Conservation (phyloP, 2,113 vertebrate species). For the Athene cunicularia region DNA sequence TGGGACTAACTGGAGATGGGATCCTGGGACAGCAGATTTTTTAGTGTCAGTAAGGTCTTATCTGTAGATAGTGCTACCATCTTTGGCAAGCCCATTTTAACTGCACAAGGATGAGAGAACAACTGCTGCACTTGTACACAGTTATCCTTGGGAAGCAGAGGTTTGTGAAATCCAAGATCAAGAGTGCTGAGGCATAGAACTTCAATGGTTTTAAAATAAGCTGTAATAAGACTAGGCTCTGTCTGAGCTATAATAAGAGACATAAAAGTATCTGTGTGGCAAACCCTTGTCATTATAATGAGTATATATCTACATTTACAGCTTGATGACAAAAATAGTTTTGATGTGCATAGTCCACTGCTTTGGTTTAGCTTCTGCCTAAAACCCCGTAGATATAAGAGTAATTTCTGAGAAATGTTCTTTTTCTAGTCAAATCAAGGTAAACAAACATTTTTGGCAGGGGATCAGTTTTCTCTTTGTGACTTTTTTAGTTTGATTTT, state of each 20-base stretch:
- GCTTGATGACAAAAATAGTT: background rate
- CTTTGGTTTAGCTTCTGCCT: background rate
- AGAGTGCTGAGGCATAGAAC: background rate
- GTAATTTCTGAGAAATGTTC: background rate
- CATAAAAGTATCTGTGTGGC: background rate
- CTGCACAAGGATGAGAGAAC: background rate
- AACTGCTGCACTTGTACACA: background rate
- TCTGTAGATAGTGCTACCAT: background rate
- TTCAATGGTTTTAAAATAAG: background rate
- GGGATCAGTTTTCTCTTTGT: background rate
- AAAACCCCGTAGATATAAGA: background rate
- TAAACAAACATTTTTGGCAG: background rate
- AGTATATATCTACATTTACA: background rate
- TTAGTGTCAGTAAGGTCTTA: background rate
- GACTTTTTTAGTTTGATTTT: background rate
- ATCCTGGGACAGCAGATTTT: background rate
- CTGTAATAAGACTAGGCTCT: background rate
- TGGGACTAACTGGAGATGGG: background rate
- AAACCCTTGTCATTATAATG: background rate
- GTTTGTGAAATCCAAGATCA: background rate
- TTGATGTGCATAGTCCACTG: background rate
- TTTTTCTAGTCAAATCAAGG: background rate
- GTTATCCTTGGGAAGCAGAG: background rate
- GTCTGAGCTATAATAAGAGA: background rate
- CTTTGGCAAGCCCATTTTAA: background rate